Evolutionary conservation across 2,888 invertebrate genomes (phyloP), one percentile per base, ranked within the genome.

Genomic region (Drosophila villosipedis): DNA sequence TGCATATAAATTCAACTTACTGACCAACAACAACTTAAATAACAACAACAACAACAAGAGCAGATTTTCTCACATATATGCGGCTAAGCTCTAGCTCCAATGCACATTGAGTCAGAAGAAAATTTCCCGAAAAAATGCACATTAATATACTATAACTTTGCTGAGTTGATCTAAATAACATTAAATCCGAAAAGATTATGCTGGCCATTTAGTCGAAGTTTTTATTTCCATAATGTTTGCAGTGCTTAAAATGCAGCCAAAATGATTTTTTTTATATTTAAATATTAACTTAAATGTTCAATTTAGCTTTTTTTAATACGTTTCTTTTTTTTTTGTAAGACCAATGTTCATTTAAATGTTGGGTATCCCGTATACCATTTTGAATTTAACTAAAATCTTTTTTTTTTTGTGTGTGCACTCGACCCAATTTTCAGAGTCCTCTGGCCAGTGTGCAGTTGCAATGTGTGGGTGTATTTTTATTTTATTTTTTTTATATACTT

Each of bases 1-100:
- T 76, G 73, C 67, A 76, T 76, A 78, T 77, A 82, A 82, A 80
- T 80, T 73, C 80, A 80, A 70, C 75, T 76, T 77, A 66, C 73
- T 79, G 75, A 76, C 80, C 80, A 80, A 39, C 69, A 63, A 33
- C 35, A 54, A 64, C n/a, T 43, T n/a, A 49, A 39, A 33, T 31
- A 41, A 25, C n/a, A 41, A 41, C 80, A 80, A 30, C 65, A 63
- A 37, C 35, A 59, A 71, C 22, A 49, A 37, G 22, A 22, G 28
- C 39, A 12, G 35, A 35, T 10, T 61, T 30, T 33, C 31, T 53
- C 33, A 37, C 39, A 60, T 33, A 63, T 52, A 63, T 57, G 60
- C 31, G 33, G 9, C 52, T 60, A 63, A 72, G 69, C 64, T 35
- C 55, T 58, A 52, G 35, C 47, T 66, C 63, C 65, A 63, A 2